Evolutionary conservation across 2,113 vertebrate species (phyloP), one percentile per base, ranked within the genome.

Genomic region (Acinonyx jubatus): DNA sequence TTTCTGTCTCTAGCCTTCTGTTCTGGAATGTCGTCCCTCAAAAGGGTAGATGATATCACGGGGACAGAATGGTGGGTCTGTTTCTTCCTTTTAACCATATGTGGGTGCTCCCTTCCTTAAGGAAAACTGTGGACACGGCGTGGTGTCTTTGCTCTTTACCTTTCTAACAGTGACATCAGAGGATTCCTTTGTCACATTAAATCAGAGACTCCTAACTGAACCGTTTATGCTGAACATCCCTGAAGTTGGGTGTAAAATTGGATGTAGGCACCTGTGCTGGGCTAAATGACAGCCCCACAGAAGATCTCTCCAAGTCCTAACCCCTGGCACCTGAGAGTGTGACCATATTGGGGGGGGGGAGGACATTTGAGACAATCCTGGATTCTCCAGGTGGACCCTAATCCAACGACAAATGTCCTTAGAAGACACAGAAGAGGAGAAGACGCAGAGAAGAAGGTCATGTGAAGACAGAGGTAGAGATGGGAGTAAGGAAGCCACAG

Each of bases 11-110:
- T 23, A 93, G 94, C 25, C 82, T 71, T 85, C 73, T 82, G 73
- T 91, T 94, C 55, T 96, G 97, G 89, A 97, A 96, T 87, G 89
- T 82, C 71, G 21, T 61, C 91, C 73, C 78, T 45, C 84, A 76
- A 73, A 96, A 89, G 87, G 91, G 92, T 48, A 74, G 45, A 76
- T 86, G 89, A 13, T 61, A 66, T 76, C 66, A 14, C 3, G 0
- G 38, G 38, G 21, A 38, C 89, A 55, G 65, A 83, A 63, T 9
- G 52, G 57, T 8, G 9, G 79, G 16, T 80, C 74, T 33, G 13
- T 90, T 93, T 55, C 57, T 38, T 74, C 69, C 85, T 68, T 80
- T 76, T 85, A 76, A 88, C 76, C 12, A 1, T 13, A n/a, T 5
- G 27, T 9, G 94, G 38, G 89, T 4, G 21, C 41, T 69, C 11